Conservation (phyloP, 2,113 vertebrate species). For the Perca fluviatilis region DNA sequence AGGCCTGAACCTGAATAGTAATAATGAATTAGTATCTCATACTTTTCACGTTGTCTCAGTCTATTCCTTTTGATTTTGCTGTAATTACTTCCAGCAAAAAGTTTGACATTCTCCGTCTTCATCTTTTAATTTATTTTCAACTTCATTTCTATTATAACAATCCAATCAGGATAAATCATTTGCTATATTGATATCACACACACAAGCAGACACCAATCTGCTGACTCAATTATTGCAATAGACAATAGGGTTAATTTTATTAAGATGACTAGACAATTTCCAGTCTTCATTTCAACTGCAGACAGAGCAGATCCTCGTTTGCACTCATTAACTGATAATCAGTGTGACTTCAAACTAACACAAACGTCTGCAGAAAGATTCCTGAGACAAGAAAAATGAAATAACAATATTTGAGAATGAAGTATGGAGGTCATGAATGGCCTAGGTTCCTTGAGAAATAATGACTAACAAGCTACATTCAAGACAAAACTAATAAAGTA, state of each 20-base stretch:
- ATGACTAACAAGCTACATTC: neutral
- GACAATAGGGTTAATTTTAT: slow-evolving; percentile 59
- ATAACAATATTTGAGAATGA: neutral
- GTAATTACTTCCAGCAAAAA: slow-evolving; percentile 15
- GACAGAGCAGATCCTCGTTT: slow-evolving; percentile 38
- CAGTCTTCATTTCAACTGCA: slow-evolving; percentile 56
- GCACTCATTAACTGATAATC: slow-evolving; percentile 23
- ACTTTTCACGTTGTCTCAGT: neutral
- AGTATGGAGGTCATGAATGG: slow-evolving; percentile 7
- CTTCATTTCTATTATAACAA: neutral
- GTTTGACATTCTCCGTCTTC: slow-evolving; percentile 4
- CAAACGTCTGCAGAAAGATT: neutral
- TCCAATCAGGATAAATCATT: slow-evolving; percentile 16
- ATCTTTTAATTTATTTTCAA: neutral
- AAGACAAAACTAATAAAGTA: neutral
- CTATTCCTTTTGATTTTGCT: neutral
- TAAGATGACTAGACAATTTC: slow-evolving; percentile 54
- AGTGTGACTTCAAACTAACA: slow-evolving; percentile 5
- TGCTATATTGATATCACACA: slow-evolving; percentile 24
- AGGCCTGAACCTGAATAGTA: slow-evolving; percentile 1
- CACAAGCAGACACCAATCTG: slow-evolving; percentile 17
- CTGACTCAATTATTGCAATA: slow-evolving; percentile 38
- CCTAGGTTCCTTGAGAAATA: slow-evolving; percentile 7
- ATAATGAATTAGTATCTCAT: neutral
- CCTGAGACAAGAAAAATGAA: neutral